Evolutionary conservation across 2,888 invertebrate species (phyloP), one percentile per base, ranked within the genome.

Genomic region (Campoletis raptor): DNA sequence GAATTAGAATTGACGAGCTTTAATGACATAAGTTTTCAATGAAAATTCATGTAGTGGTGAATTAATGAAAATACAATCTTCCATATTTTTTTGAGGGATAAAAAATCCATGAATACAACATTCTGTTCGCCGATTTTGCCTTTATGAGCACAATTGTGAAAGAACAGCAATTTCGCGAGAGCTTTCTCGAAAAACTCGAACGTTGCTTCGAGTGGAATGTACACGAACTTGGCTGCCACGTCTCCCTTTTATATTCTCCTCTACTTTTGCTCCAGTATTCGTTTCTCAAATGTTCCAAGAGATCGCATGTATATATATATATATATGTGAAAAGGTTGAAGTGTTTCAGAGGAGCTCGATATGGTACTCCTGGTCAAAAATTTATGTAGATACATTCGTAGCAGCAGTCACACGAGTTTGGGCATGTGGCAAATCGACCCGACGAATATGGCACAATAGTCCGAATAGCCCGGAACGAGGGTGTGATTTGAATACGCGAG

Each of bases 151-250:
- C 54, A 73, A 61, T 84, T 79, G 18, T 64, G 24, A 67, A 52
- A 57, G 66, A 48, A 42, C 78, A 69, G 81, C 72, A 81, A 76
- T 85, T 81, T 85, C 40, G n/a, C 21, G 40, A 73, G 85, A 66
- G 57, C 72, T 42, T 73, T 48, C n/a, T 37, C 66, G 40, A 76
- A 78, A 84, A 77, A 24, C 72, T 67, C 48, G 42, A 85, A 30
- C 64, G 18, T 21, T 36, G 73, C 37, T 85, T 78, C 57, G 67
- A 85, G 78, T 73, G 67, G 67, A 81, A 78, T 77, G 85, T 67
- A 77, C 81, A 78, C 57, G 72, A 67, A 37, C 36, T 67, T 54
- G 57, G 72, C 30, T 76, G 61, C 52, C 12, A 10, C 45, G 69
- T 48, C 36, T 76, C 61, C 42, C 67, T 74, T 36, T 30, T 30